Base-by-base conservation (phyloP, 2,797 vertebrate species). In the Brachymystax lenok region DNA sequence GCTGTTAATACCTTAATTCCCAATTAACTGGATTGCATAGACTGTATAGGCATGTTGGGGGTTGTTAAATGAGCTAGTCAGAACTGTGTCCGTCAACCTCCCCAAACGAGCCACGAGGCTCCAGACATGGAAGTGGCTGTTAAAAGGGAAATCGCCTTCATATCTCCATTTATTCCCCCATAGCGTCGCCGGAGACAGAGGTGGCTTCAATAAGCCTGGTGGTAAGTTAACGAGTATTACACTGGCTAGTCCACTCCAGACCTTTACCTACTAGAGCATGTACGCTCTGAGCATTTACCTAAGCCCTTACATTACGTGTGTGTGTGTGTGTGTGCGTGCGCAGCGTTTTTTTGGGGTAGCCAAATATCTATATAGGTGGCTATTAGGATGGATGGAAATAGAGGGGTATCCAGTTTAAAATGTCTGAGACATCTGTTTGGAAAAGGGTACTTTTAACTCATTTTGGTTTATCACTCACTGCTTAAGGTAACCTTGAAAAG, bases 131-230 rank as follows among this genome's bases (percentile, higher is more conserved):
- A 95, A 95, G 96, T 98, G 96, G 96, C 96, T 96, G 96, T 97
- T 92, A 96, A 98, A 98, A 96, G 96, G 96, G 96, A 98, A 96
- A 95, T 95, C 96, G 96, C 96, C 98, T 99, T 98, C 95, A 96
- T 95, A 96, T 99, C 98, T 99, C 95, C 98, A 97, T 99, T 98
- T 98, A 98, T 98, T 97, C 96, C 95, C 96, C 96, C 97, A 91
- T 95, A 98, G 98, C 98, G 98, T 96, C 98, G 97, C 97, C 97
- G 98, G 97, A 97, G 98, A 99, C 95, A 97, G 97, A 98, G 97
- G 97, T 98, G 98, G 98, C 97, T 99, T 99, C 98, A 99, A 94
- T 99, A 99, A 99, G 97, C 98, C 98, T 96, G 97, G 98, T 99
- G 98, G 98, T 99, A 99, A 99, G 98, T 99, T 98, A 96, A 97